Evolutionary conservation across 1,140 invertebrate species (phyloP).

Genomic region (Zaprionus kolodkinae): DNA sequence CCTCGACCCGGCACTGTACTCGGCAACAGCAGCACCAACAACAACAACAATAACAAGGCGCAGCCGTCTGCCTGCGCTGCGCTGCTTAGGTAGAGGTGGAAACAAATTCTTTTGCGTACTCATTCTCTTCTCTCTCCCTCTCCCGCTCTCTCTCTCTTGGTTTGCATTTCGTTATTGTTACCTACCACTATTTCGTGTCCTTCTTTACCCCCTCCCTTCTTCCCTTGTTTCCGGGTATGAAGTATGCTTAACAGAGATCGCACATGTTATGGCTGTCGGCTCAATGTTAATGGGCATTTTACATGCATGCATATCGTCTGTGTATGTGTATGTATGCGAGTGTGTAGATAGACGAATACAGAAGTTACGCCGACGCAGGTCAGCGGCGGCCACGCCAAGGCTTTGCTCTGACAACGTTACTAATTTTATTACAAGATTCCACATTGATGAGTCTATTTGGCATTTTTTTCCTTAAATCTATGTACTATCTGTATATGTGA

Average conservation of each 20-base stretch:
- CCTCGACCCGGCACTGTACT: conserved; percentile 60
- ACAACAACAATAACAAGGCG: conserved; percentile 41
- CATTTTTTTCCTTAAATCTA: conserved; percentile 19
- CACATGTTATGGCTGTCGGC: conserved; percentile 56
- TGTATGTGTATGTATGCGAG: neutral
- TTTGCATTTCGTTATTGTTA: conserved; percentile 32
- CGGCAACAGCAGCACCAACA: conserved; percentile 20
- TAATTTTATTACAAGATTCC: conserved; percentile 75
- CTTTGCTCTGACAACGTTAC: conserved; percentile 48
- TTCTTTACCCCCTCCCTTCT: conserved; percentile 28
- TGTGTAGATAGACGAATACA: neutral
- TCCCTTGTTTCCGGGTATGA: conserved; percentile 42
- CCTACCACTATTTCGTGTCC: conserved; percentile 49
- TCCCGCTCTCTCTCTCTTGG: neutral
- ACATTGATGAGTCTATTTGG: conserved; percentile 63
- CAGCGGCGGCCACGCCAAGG: conserved; percentile 52
- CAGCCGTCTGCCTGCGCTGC: conserved; percentile 18
- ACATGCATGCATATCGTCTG: conserved; percentile 35
- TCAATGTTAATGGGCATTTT: conserved; percentile 70
- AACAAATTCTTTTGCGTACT: conserved; percentile 24
- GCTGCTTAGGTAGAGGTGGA: conserved; percentile 21
- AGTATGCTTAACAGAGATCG: conserved; percentile 57
- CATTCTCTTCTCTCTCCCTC: conserved; percentile 5
- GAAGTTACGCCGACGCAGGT: conserved; percentile 31
- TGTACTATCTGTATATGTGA: neutral